Percentiles rank a stretch among this genome's conserved stretches.
phyloP scores from a whole-genome alignment of 1,140 invertebrate species.

The Orchesella cincta region DNA sequence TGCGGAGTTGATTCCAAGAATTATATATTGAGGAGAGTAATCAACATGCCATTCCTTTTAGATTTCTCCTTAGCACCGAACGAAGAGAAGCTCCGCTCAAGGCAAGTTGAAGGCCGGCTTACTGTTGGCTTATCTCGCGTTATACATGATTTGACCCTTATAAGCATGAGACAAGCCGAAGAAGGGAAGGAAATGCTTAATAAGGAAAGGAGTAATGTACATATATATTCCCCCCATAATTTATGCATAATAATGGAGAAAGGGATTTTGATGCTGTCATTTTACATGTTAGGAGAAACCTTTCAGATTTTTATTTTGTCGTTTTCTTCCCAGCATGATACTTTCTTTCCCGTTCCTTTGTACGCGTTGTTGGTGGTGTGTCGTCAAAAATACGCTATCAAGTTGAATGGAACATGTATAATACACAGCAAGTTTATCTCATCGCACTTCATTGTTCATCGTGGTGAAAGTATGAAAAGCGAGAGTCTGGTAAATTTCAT shows the following conservation, averaged over 20 bases:
- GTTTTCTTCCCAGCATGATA: not conserved
- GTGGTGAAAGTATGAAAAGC: not conserved
- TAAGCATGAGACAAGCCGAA: too few relatives aligned
- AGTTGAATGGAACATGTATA: not conserved
- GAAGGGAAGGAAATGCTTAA: too few relatives aligned
- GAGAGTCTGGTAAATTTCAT: too few relatives aligned
- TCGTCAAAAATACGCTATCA: not conserved
- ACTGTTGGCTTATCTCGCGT: too few relatives aligned
- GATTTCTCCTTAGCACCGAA: not conserved
- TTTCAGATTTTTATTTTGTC: not conserved
- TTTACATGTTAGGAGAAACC: too few relatives aligned
- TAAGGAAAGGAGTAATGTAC: too few relatives aligned
- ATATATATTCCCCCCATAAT: too few relatives aligned
- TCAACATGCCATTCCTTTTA: not conserved
- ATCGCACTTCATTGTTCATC: not conserved
- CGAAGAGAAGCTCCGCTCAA: too few relatives aligned
- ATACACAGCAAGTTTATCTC: not conserved
- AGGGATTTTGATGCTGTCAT: not conserved
- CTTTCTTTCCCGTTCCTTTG: not conserved
- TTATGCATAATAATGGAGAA: not conserved
- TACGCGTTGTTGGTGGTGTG: not conserved
- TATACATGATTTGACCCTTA: too few relatives aligned
- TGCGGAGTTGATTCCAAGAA: not conserved
- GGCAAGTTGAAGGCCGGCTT: too few relatives aligned
- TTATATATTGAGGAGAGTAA: not conserved